Base-by-base conservation (phyloP, 2,113 vertebrate genomes). In the Mellivora capensis region DNA sequence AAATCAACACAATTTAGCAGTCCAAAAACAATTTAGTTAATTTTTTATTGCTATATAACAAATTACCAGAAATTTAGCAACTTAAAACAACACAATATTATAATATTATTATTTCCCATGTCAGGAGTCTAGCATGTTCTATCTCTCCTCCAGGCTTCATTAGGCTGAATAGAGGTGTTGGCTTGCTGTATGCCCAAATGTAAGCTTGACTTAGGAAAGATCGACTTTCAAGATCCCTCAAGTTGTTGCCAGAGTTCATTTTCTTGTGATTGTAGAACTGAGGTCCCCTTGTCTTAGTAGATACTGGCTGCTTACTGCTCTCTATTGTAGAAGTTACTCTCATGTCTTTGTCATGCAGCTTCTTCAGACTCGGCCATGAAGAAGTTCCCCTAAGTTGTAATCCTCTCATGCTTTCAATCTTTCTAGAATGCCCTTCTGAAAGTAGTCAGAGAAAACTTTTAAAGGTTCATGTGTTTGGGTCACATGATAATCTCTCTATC, bases 111-210 rank as follows among this genome's bases (percentile, higher is more conserved):
- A 34, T 86, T 85, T 39, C 2, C 9, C 20, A 3, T 47, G 13
- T 17, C 9, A 62, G 9, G n/a, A 91, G 5, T 79, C 39, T 11
- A 74, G 15, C 18, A 23, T 88, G 0, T 61, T 93, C 11, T 88
- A 4, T 15, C 4, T 89, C 8, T 74, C 54, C 4, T 54, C 6
- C 62, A 6, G 2, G 17, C 25, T 21, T 69, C 13, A 14, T 62
- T 71, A 64, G 11, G 0, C 8, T 77, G 9, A 90, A 62, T 42
- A 7, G 25, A 82, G 57, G 6, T 37, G 5, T n/a, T 37, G 17
- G 2, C 1, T 72, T 17, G 0, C 18, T 74, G 13, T 87, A 1
- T 47, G 20, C 25, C 91, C 61, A 72, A 0, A 1, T 37, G 2
- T 17, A 31, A 34, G 0, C 3, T 64, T 87, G 59, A 69, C 10